Evolutionary conservation across 2,113 vertebrate genomes (phyloP).

Genomic region (Phyllostomus discolor): DNA sequence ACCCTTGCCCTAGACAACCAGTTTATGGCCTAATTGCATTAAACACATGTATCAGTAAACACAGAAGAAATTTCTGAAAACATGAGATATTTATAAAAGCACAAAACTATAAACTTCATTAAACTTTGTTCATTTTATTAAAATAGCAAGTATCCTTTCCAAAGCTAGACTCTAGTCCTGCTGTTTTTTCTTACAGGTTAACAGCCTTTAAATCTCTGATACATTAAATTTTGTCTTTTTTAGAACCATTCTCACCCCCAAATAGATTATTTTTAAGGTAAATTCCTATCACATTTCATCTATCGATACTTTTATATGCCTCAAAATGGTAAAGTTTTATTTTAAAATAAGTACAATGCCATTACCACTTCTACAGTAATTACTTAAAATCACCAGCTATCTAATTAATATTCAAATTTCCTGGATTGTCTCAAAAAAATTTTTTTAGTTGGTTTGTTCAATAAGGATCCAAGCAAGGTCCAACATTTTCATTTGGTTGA

Average conservation of each 20-base stretch:
- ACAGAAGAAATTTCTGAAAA: conserved; percentile 12
- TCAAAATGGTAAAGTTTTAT: not conserved
- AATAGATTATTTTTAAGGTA: not conserved
- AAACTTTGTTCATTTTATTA: conserved; percentile 22
- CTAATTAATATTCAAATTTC: not conserved
- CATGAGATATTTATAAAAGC: not conserved
- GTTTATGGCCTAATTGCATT: not conserved
- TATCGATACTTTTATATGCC: not conserved
- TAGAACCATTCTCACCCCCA: not conserved
- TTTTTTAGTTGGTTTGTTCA: not conserved
- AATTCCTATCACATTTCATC: not conserved
- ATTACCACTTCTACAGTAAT: not conserved
- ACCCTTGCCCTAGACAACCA: not conserved
- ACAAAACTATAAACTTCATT: not conserved
- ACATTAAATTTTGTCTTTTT: conserved; percentile 35
- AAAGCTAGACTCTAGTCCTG: not conserved
- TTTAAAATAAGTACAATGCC: not conserved
- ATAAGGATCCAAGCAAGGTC: not conserved
- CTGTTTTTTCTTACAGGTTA: not conserved
- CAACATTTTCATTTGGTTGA: not conserved
- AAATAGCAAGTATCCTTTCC: not conserved
- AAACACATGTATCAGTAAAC: not conserved
- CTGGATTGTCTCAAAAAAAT: not conserved
- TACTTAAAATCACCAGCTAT: not conserved
- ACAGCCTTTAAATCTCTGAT: not conserved